Conservation (phyloP, 2,888 invertebrate species). For the Cotesia congregata region DNA sequence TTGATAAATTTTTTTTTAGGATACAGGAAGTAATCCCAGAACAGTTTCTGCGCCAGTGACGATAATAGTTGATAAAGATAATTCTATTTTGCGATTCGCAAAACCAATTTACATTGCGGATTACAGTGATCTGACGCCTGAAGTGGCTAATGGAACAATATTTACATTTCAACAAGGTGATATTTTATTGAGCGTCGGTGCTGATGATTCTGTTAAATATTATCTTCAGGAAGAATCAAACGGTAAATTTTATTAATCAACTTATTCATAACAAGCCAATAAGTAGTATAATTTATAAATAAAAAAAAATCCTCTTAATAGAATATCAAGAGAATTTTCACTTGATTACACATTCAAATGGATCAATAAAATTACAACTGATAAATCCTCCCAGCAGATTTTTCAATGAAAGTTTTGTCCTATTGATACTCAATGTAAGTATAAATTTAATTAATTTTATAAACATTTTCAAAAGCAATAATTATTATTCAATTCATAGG, state of each 20-base stretch:
- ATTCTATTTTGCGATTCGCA: constrained; percentile 48
- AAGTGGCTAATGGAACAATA: constrained; percentile 44
- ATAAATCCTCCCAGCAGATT: constrained; percentile 41
- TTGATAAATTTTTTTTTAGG: constrained; percentile 43
- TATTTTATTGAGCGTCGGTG: constrained; percentile 41
- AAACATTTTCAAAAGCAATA: background rate
- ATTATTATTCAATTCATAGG: constrained; percentile 37
- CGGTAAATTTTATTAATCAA: constrained; percentile 29
- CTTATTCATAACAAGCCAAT: background rate
- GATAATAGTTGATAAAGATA: constrained; percentile 47
- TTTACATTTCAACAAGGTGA: constrained; percentile 40
- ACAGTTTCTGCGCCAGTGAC: constrained; percentile 42
- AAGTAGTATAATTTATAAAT: background rate
- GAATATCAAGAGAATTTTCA: constrained; percentile 33
- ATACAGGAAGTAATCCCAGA: constrained; percentile 44
- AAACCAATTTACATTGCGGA: constrained; percentile 50
- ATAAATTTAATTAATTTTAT: background rate
- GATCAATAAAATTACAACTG: constrained; percentile 35
- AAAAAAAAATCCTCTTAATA: constrained; percentile 1
- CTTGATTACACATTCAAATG: constrained; percentile 18
- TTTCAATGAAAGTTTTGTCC: constrained; percentile 41
- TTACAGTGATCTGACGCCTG: constrained; percentile 39
- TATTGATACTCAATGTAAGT: constrained; percentile 45
- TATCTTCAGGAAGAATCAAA: constrained; percentile 32
- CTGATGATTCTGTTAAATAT: constrained; percentile 30